A percentile compares a stretch with the other conserved stretches of the same genome.
phyloP scores from a whole-genome alignment of 2,888 invertebrate genomes.

The Mesorhabditis sp. region DNA sequence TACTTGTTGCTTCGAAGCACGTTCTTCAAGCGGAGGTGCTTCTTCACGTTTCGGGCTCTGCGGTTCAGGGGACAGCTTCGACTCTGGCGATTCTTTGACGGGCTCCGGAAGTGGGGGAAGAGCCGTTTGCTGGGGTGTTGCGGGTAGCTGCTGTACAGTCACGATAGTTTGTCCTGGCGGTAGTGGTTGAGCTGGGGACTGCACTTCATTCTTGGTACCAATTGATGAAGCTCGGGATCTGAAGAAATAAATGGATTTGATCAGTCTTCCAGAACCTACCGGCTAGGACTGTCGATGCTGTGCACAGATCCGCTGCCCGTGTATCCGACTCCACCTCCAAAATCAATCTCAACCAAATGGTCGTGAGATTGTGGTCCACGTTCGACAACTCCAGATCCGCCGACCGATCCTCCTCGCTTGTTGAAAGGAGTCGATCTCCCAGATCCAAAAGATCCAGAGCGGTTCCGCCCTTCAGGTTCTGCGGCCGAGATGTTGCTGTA shows the following conservation, averaged over 20 bases:
- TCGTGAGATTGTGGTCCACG: not conserved
- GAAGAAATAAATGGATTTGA: not conserved
- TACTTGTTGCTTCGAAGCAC: not conserved
- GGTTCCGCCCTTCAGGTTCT: not conserved
- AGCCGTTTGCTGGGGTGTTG: no score
- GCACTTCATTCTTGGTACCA: not conserved
- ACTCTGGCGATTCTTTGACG: not conserved
- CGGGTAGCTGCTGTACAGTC: no score
- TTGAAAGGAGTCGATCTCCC: conserved; percentile 15
- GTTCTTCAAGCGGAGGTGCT: no score
- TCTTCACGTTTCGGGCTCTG: no score
- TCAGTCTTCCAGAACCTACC: conserved; percentile 8
- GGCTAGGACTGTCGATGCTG: conserved; percentile 17
- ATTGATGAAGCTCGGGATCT: not conserved
- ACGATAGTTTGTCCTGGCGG: no score
- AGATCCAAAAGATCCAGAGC: conserved; percentile 15
- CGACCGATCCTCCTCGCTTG: not conserved
- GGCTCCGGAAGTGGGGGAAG: not conserved
- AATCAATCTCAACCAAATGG: conserved; percentile 20
- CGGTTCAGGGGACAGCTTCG: no score
- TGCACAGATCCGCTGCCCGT: conserved; percentile 12
- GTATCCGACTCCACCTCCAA: conserved; percentile 13
- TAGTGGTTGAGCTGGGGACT: not conserved
- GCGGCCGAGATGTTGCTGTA: not conserved
- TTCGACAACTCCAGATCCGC: not conserved